A percentile compares a stretch with the other conserved stretches of the same genome.
These are phyloP conservation scores for Mareca strepera DNA, from an alignment of 2,797 vertebrate genomes.

Conservation along the genomic window DNA sequence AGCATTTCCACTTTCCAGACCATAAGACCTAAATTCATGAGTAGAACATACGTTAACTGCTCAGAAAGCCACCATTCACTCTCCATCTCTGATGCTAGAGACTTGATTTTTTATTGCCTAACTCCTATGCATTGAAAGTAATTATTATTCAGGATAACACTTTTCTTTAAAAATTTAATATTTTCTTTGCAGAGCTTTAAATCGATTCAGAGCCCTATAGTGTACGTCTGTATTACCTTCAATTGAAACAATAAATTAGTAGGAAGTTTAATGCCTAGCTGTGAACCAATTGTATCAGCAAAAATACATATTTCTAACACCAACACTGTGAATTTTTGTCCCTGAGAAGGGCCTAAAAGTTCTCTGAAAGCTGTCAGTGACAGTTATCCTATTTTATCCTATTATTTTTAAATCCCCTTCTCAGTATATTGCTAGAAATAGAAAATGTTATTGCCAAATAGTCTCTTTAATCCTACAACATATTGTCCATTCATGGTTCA, in stretches of 20 bases:
- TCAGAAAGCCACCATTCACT: neutral
- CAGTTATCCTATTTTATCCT: conserved; percentile 55
- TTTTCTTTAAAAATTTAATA: neutral
- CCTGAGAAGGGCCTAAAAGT: neutral
- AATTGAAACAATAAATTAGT: neutral
- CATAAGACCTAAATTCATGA: neutral
- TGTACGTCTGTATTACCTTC: neutral
- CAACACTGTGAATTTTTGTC: conserved; percentile 4
- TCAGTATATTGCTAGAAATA: conserved; percentile 49
- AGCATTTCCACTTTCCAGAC: neutral
- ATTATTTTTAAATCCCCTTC: conserved; percentile 56
- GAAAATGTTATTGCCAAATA: conserved; percentile 36
- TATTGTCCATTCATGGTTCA: conserved; percentile 13
- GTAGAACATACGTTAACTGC: neutral
- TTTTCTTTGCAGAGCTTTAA: neutral
- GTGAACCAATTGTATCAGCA: neutral
- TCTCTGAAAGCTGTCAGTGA: conserved; percentile 31
- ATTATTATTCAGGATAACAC: neutral
- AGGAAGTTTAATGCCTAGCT: neutral
- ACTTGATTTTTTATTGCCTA: neutral
- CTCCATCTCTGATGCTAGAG: neutral
- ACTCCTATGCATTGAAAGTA: neutral
- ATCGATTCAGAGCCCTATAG: neutral
- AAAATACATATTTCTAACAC: neutral
- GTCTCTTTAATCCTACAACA: conserved; percentile 30